A percentile compares a stretch with the other conserved stretches of the same genome.
Evolutionary conservation across 2,113 vertebrate species (phyloP).

Genomic region (Marcusenius ussheri): DNA sequence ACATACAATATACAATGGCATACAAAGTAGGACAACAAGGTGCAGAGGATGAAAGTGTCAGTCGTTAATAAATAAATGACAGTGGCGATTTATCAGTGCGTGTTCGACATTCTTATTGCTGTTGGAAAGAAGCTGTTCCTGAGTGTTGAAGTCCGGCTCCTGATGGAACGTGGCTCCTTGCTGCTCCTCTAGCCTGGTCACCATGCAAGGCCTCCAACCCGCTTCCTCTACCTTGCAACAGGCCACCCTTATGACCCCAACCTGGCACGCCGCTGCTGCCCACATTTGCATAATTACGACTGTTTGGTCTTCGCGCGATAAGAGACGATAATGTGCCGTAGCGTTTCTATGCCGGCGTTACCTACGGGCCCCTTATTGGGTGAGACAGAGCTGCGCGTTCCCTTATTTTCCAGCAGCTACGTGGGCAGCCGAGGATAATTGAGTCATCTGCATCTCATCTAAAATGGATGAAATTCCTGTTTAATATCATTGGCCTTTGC

Average conservation of each 20-base stretch:
- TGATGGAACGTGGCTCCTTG: background rate
- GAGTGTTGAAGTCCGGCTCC: background rate
- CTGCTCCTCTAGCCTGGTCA: background rate
- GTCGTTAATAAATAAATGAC: background rate
- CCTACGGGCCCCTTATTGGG: conserved; percentile 5
- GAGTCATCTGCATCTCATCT: conserved; percentile 60
- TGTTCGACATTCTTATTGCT: background rate
- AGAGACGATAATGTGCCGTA: background rate
- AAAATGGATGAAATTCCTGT: conserved; percentile 58
- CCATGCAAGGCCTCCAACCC: no score
- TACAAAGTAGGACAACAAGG: background rate
- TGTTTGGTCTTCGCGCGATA: background rate
- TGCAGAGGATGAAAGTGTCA: background rate
- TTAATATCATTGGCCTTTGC: conserved; percentile 39
- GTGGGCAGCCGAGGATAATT: conserved; percentile 60
- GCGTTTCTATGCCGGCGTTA: conserved; percentile 1
- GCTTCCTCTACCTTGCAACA: background rate
- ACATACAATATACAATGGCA: background rate
- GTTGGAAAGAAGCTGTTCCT: background rate
- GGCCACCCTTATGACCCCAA: background rate
- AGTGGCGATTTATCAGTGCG: background rate
- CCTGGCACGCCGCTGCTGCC: background rate
- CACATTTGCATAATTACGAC: conserved; percentile 8
- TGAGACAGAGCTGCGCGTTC: conserved; percentile 7
- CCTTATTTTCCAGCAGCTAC: conserved; percentile 45